Evolutionary conservation across 2,888 invertebrate genomes (phyloP).

Genomic region (Drosophila acutilabella): DNA sequence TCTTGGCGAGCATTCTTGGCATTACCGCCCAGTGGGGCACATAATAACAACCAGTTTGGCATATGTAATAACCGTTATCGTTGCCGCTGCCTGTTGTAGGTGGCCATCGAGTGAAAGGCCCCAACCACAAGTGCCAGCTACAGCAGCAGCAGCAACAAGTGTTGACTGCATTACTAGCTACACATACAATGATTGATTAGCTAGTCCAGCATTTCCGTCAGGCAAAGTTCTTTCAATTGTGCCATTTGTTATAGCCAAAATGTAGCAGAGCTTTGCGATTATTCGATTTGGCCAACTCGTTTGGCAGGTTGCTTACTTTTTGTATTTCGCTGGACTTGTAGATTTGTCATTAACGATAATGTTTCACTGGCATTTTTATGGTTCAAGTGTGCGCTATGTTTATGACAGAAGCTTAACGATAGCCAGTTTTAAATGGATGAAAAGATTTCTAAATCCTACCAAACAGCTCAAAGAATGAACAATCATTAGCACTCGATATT

Average conservation of each 20-base stretch:
- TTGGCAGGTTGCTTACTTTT: slow-evolving; percentile 58
- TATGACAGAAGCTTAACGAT: slow-evolving; percentile 58
- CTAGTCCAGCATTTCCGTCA: slow-evolving; percentile 55
- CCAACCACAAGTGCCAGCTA: slow-evolving; percentile 5
- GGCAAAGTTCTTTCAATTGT: slow-evolving; percentile 21
- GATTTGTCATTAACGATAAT: slow-evolving; percentile 71
- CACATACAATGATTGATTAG: slow-evolving; percentile 58
- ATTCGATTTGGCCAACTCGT: slow-evolving; percentile 53
- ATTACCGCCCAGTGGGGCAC: slow-evolving; percentile 64
- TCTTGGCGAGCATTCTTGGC: slow-evolving; percentile 58
- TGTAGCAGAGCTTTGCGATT: slow-evolving; percentile 21
- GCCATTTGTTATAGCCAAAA: slow-evolving; percentile 30
- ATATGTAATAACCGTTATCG: slow-evolving; percentile 75
- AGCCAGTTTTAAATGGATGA: slow-evolving; percentile 23
- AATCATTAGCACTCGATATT: slow-evolving; percentile 23
- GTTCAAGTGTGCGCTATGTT: slow-evolving; percentile 58
- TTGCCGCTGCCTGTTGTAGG: slow-evolving; percentile 48
- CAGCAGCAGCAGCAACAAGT: slow-evolving; percentile 26
- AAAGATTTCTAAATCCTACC: slow-evolving; percentile 27
- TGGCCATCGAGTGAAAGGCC: slow-evolving; percentile 61
- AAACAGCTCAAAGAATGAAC: slow-evolving; percentile 19
- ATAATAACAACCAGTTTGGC: slow-evolving; percentile 66
- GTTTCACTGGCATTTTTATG: slow-evolving; percentile 56
- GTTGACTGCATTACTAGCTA: slow-evolving; percentile 44
- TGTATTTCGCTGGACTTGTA: slow-evolving; percentile 17